Evolutionary conservation across 2,113 vertebrate species (phyloP), one percentile per base, ranked within the genome.

Genomic region (Probosciger aterrimus): DNA sequence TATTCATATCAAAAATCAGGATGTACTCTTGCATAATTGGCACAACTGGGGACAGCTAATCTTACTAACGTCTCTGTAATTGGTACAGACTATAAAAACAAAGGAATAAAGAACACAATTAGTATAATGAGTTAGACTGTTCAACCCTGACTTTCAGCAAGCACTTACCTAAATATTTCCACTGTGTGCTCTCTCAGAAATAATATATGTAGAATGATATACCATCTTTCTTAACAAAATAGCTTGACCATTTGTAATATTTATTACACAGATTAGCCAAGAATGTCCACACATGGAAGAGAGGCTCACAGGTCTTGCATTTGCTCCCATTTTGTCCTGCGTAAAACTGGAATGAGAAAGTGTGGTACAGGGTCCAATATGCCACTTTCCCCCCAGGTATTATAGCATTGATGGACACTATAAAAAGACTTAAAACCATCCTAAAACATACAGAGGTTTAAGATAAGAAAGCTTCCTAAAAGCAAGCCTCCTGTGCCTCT

Each of bases 91-190:
- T 79, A 70, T 49, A 86, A 84, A 96, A 96, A 84, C 69, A 96
- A 83, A 83, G 47, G 39, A 50, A 93, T 86, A 82, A 95, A 84
- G 44, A 71, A 35, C 52, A 63, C 17, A 76, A 80, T 57, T 93
- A 87, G 27, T 67, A 81, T 88, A 92, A 93, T 82, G 81, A 93
- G 30, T 50, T 87, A 75, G 50, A 55, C 62, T 87, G 35, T 71
- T 93, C 69, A 84, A 84, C 89, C 47, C 83, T 91, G 89, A 91
- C 60, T 75, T 74, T 89, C 93, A 89, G 92, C 91, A 95, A 86
- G 73, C 67, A 43, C 25, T 94, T 86, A 76, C 10, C 14, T 65
- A 91, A 95, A 86, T 93, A 89, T 71, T 77, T 65, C 62, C 77
- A 49, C 28, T 75, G 31, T 71, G 35, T 59, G 92, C 69, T 63